A percentile compares a stretch with the other conserved stretches of the same genome.
Conservation (phyloP, 1,140 invertebrate genomes). For the Nasonia longicornis region DNA sequence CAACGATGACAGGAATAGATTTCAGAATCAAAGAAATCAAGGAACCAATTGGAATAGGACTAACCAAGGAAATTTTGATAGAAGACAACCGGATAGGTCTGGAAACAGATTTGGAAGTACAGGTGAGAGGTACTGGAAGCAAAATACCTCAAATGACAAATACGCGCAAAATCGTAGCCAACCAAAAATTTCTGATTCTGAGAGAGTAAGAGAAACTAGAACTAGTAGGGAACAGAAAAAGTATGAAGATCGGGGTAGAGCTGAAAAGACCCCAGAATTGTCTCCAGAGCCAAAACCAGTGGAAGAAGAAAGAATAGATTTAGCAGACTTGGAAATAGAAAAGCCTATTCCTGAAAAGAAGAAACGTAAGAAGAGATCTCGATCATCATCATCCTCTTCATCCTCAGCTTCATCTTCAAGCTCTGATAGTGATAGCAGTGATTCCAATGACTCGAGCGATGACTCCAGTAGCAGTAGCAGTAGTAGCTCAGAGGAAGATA, state of each 20-base stretch:
- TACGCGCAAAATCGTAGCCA: slow-evolving; percentile 39
- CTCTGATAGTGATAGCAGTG: slow-evolving; percentile 54
- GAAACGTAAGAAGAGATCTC: slow-evolving; percentile 52
- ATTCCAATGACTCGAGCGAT: slow-evolving; percentile 50
- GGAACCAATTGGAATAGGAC: slow-evolving; percentile 50
- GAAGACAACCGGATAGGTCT: slow-evolving; percentile 34
- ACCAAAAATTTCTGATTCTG: slow-evolving; percentile 30
- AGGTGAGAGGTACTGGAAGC: slow-evolving; percentile 42
- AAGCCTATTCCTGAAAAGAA: slow-evolving; percentile 45
- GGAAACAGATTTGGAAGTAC: slow-evolving; percentile 29
- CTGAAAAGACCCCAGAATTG: slow-evolving; percentile 33
- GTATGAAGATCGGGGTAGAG: slow-evolving; percentile 23
- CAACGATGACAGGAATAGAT: slow-evolving; percentile 49
- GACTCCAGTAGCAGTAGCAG: slow-evolving; percentile 57
- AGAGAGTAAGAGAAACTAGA: slow-evolving; percentile 33
- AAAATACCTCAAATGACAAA: slow-evolving; percentile 37
- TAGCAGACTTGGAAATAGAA: slow-evolving; percentile 26
- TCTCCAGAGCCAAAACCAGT: slow-evolving; percentile 41
- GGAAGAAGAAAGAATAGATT: slow-evolving; percentile 40
- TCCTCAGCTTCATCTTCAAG: slow-evolving; percentile 50
- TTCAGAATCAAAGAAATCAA: slow-evolving; percentile 49
- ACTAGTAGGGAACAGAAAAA: slow-evolving; percentile 28
- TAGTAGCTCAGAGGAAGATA: slow-evolving; percentile 60
- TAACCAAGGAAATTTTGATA: slow-evolving; percentile 42
- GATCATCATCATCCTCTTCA: slow-evolving; percentile 50